Evolutionary conservation across 2,888 invertebrate species (phyloP).

Genomic region (Oithona nana): DNA sequence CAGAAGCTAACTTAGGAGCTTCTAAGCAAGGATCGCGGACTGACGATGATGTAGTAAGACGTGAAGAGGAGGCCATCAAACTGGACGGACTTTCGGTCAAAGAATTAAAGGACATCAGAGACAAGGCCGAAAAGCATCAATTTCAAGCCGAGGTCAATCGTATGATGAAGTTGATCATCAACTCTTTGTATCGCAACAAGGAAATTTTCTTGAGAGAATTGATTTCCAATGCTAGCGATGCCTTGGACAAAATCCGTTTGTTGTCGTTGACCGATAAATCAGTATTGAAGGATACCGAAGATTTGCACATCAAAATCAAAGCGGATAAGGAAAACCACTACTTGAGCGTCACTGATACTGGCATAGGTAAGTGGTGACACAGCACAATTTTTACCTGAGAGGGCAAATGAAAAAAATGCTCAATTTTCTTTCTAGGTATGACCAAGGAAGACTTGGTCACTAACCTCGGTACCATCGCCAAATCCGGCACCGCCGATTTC

Average conservation of each 20-base stretch:
- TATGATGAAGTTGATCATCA: conserved; percentile 99
- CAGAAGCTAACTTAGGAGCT: conserved; percentile 31
- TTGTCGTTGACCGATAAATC: conserved; percentile 68
- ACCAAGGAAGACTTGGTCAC: conserved; percentile 76
- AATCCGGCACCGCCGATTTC: conserved; percentile 92
- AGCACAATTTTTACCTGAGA: background rate
- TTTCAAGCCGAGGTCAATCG: conserved; percentile 87
- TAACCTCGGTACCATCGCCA: conserved; percentile 95
- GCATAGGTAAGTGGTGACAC: conserved; percentile 39
- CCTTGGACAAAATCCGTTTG: conserved; percentile 89
- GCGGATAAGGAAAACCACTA: conserved; percentile 79
- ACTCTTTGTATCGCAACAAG: conserved; percentile 95
- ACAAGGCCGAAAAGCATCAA: conserved; percentile 63
- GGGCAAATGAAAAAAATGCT: background rate
- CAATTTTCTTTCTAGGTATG: conserved; percentile 41
- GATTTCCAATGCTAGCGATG: conserved; percentile 98
- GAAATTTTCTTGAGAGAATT: conserved; percentile 95
- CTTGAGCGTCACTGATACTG: conserved; percentile 85
- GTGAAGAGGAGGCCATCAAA: conserved; percentile 91
- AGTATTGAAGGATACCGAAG: conserved; percentile 55
- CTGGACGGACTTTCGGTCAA: conserved; percentile 84
- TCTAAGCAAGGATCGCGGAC: conserved; percentile 29
- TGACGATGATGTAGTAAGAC: conserved; percentile 35
- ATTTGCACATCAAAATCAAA: conserved; percentile 71
- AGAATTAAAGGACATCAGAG: conserved; percentile 68